Base-by-base conservation (phyloP, 2,113 vertebrate species). In the Sturnus vulgaris region DNA sequence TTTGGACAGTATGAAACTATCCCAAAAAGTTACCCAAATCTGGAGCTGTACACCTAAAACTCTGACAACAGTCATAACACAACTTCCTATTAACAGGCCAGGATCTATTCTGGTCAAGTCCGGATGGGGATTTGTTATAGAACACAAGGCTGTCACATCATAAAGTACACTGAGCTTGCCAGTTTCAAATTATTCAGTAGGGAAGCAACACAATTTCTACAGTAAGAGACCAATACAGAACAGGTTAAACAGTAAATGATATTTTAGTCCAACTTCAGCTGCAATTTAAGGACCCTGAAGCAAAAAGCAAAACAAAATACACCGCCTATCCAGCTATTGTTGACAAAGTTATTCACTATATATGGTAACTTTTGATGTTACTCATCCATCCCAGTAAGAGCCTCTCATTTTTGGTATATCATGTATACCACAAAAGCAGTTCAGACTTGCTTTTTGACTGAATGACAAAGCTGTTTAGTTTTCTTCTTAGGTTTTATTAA, bases 401-500 rank as follows among this genome's bases (percentile, higher is more conserved):
- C 5, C 21, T 47, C 39, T 18, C 44, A 24, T 5, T 3, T 0
- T 6, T 20, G 8, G 15, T 16, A 4, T 11, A 31, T 12, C 5
- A 2, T 0, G 0, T 4, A 30, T 7, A 78, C 23, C 10, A 1
- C 28, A 78, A 70, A 83, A 71, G 31, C 13, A 7, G 16, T 27
- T 92, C 73, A 60, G 52, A 40, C 30, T 31, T 2, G 5, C 52
- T 27, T 77, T 77, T 0, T 55, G 16, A 49, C 2, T 39, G 33
- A 65, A 56, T 27, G 20, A 39, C 22, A 60, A 47, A 92, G 8
- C 28, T 44, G n/a, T 42, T 49, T 25, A 4, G 5, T 35, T 49
- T 83, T 76, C 17, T 61, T 55, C 49, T 28, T 42, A 16, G 12
- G 14, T 57, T 75, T 77, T 46, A 59, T 15, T 44, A 55, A 23